Evolutionary conservation across 2,113 vertebrate species (phyloP).

Genomic region (Alces alces): DNA sequence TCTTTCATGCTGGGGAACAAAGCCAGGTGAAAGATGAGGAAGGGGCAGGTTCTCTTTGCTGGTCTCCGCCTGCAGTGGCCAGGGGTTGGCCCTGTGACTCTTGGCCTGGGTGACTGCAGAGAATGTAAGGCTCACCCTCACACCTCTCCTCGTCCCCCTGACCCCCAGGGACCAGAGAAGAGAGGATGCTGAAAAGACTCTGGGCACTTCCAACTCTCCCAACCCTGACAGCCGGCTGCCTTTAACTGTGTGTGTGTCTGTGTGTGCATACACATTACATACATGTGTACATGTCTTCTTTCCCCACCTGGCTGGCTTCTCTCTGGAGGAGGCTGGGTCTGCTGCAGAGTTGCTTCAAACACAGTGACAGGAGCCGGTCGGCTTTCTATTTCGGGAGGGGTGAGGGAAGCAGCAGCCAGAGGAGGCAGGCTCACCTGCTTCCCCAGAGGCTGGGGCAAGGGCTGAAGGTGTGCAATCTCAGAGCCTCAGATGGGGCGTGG

Average conservation of each 20-base stretch:
- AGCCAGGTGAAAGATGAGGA: background rate
- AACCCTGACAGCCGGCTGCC: conserved; percentile 46
- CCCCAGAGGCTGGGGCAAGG: background rate
- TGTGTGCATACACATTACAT: background rate
- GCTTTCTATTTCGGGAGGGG: conserved; percentile 70
- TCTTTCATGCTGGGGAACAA: background rate
- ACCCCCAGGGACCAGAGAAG: background rate
- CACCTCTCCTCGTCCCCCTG: background rate
- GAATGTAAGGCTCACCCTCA: background rate
- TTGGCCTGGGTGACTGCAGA: background rate
- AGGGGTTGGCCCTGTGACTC: background rate
- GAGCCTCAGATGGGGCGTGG: background rate
- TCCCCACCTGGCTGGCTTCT: background rate
- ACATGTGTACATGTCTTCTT: background rate
- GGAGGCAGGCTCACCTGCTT: background rate
- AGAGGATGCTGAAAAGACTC: conserved; percentile 36
- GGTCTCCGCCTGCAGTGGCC: background rate
- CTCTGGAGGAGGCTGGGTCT: conserved; percentile 40
- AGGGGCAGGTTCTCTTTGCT: background rate
- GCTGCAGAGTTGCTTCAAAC: conserved; percentile 62
- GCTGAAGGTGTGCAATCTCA: background rate
- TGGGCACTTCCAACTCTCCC: conserved; percentile 24
- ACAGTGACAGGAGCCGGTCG: conserved; percentile 41
- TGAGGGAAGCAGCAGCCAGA: conserved; percentile 20
- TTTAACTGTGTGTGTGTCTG: background rate